Conservation (phyloP, 2,888 invertebrate species). For the Antheraea yamamai region DNA sequence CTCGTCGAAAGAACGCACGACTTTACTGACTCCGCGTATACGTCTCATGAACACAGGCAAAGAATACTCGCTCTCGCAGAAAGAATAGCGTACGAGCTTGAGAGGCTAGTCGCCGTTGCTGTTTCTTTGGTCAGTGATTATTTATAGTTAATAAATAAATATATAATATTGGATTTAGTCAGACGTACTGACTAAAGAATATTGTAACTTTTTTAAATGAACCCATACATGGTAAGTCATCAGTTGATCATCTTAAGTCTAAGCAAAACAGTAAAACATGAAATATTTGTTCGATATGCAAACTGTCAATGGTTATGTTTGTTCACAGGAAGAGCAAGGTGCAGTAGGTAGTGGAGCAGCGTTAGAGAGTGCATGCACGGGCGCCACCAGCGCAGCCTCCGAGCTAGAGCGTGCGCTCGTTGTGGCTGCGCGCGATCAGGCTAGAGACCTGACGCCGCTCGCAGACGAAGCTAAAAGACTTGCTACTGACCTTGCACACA, state of each 20-base stretch:
- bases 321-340: conserved; percentile 67
- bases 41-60: conserved; percentile 97
- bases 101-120: conserved; percentile 93
- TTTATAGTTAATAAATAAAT: neutral
- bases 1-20: conserved; percentile 97
- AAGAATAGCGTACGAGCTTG: conserved; percentile 94
- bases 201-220: neutral
- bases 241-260: neutral
- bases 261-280: neutral
- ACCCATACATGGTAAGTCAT: neutral
- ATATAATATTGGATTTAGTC: neutral
- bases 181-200: neutral
- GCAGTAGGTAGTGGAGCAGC: conserved; percentile 69
- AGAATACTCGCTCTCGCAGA: conserved; percentile 95
- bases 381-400: conserved; percentile 90
- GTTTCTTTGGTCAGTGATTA: conserved; percentile 86
- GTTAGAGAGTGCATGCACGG: conserved; percentile 81
- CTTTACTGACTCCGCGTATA: conserved; percentile 99
- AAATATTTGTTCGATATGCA: neutral
- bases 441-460: conserved; percentile 70
- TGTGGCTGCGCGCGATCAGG: conserved; percentile 81
- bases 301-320: conserved; percentile 13
- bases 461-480: conserved; percentile 74
- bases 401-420: conserved; percentile 91
- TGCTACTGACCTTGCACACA: conserved; percentile 75